Evolutionary conservation across 2,888 invertebrate species (phyloP).

Genomic region (Hydropsyche betteni): DNA sequence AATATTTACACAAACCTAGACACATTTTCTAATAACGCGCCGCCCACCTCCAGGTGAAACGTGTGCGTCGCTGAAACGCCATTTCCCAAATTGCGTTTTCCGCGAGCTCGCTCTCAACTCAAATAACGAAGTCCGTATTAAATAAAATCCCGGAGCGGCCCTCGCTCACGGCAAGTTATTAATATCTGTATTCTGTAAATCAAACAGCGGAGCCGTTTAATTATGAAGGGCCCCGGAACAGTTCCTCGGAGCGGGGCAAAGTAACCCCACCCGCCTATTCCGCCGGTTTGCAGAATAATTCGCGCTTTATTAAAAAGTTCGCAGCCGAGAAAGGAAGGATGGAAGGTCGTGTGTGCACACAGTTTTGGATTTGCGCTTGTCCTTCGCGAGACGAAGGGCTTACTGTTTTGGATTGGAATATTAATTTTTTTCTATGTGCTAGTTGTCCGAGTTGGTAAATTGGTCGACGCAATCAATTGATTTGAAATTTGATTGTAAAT

Average conservation of each 20-base stretch:
- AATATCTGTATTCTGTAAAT: slow-evolving; percentile 44
- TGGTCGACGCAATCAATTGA: too few species aligned
- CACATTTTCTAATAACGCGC: neutral
- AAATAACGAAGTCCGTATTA: slow-evolving; percentile 24
- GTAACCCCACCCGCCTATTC: slow-evolving; percentile 12
- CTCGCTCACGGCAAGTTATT: slow-evolving; percentile 37
- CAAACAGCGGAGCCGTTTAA: slow-evolving; percentile 44
- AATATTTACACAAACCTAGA: neutral
- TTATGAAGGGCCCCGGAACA: slow-evolving; percentile 36
- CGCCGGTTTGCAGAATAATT: neutral
- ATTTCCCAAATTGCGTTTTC: neutral
- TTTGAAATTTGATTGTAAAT: too few species aligned
- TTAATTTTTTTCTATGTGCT: too few species aligned
- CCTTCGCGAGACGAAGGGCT: too few species aligned
- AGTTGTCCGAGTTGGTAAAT: too few species aligned
- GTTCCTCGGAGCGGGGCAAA: neutral
- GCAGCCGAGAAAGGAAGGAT: too few species aligned
- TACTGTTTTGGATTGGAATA: too few species aligned
- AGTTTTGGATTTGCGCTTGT: too few species aligned
- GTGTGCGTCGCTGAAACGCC: neutral
- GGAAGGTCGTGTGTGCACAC: too few species aligned
- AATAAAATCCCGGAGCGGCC: slow-evolving; percentile 27
- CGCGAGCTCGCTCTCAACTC: neutral
- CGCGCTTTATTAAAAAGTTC: slow-evolving; percentile 10
- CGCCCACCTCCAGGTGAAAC: neutral